Evolutionary conservation across 2,113 vertebrate genomes (phyloP).

Genomic region (Melanocharis versteri): DNA sequence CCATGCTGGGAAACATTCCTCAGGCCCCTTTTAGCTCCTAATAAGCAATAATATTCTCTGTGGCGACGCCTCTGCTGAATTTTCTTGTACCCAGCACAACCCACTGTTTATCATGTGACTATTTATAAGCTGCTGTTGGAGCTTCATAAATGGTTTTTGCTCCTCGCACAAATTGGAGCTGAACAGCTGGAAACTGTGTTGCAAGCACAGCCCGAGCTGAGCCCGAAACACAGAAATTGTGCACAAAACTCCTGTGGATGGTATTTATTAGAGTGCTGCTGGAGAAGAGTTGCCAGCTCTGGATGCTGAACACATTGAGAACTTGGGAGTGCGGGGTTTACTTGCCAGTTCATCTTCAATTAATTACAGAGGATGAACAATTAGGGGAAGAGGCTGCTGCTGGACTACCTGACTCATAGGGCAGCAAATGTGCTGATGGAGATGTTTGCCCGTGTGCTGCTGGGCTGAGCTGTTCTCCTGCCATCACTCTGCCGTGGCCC

Average conservation of each 20-base stretch:
- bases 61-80: background rate
- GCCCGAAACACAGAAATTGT: slow-evolving; percentile 47
- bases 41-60: background rate
- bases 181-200: slow-evolving; percentile 71
- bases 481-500: background rate
- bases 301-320: background rate
- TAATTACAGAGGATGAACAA: background rate
- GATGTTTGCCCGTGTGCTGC: background rate
- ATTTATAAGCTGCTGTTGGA: slow-evolving; percentile 30
- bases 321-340: background rate
- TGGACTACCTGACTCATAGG: background rate
- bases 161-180: slow-evolving; percentile 39
- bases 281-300: background rate
- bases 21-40: background rate
- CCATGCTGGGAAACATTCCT: background rate
- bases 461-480: background rate
- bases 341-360: background rate
- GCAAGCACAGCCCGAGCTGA: slow-evolving; percentile 28
- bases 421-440: background rate
- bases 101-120: slow-evolving; percentile 56
- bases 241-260: slow-evolving; percentile 62
- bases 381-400: background rate
- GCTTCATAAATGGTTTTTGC: slow-evolving; percentile 49
- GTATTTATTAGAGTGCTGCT: slow-evolving; percentile 39
- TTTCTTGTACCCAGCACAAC: background rate